phyloP scores from a whole-genome alignment of 2,113 vertebrate genomes.

The Martes martes region DNA sequence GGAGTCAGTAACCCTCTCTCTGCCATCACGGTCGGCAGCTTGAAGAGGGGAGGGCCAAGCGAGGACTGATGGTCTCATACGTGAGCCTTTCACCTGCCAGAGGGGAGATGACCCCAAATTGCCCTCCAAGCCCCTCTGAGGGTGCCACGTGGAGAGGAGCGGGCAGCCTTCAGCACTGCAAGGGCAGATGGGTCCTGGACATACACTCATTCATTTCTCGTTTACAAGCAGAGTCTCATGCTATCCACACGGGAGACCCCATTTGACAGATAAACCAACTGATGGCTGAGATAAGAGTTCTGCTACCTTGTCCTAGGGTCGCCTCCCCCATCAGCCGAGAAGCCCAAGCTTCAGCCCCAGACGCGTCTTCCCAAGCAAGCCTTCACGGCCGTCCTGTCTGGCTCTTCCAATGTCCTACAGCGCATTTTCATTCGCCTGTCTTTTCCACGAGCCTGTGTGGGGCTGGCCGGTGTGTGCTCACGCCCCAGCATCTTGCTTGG shows the following conservation, averaged over 20 bases:
- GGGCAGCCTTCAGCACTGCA: not conserved
- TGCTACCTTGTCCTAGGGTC: not conserved
- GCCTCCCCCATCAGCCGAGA: not conserved
- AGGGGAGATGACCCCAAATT: not conserved
- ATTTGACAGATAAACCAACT: not conserved
- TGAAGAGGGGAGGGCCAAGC: not conserved
- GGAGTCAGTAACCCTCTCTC: not conserved
- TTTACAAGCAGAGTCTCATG: not conserved
- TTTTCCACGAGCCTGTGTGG: not conserved
- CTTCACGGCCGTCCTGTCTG: not conserved
- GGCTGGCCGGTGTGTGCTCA: not conserved
- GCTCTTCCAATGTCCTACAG: not conserved
- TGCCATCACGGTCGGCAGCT: not conserved
- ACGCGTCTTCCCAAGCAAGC: not conserved
- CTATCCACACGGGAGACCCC: not conserved
- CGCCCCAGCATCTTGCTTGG: not conserved
- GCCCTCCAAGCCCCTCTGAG: not conserved
- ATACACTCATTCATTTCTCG: not conserved
- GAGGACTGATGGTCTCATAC: not conserved
- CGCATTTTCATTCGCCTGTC: not conserved
- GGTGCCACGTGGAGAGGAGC: not conserved
- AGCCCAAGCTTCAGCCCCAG: too few relatives aligned
- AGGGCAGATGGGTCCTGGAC: fast-evolving
- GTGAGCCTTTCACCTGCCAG: not conserved
- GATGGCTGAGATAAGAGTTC: not conserved